Percentiles rank a stretch among this genome's conserved stretches.
Conservation (phyloP, 2,888 invertebrate species). For the Acleris literana region DNA sequence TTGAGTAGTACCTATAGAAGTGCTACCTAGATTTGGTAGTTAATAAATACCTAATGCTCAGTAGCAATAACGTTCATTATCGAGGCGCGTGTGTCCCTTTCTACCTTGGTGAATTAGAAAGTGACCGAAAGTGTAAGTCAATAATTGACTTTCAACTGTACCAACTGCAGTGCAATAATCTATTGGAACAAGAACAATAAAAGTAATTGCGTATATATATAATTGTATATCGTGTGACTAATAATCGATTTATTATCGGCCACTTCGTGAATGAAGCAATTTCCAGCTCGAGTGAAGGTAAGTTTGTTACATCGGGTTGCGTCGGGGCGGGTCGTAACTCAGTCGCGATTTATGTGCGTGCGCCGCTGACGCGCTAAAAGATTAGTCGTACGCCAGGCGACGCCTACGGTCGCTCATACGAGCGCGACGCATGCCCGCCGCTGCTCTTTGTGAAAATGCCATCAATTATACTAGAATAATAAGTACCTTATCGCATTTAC, state of each 20-base stretch:
- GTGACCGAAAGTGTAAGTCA: too few relatives aligned
- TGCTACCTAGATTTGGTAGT: too few relatives aligned
- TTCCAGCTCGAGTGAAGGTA: slow-evolving; percentile 62
- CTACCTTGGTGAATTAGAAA: too few relatives aligned
- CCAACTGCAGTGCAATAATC: too few relatives aligned
- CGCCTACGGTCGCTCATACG: slow-evolving; percentile 29
- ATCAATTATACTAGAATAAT: slow-evolving; percentile 7
- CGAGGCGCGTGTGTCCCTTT: too few relatives aligned
- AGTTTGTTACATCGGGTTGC: slow-evolving; percentile 59
- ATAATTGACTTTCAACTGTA: too few relatives aligned
- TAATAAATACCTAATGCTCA: too few relatives aligned
- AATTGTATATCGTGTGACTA: slow-evolving; percentile 43
- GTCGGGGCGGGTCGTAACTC: slow-evolving; percentile 69
- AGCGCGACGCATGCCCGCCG: slow-evolving; percentile 13
- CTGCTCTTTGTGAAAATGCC: slow-evolving; percentile 26
- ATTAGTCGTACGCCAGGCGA: slow-evolving; percentile 62
- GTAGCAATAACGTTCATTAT: too few relatives aligned
- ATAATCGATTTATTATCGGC: slow-evolving; percentile 57
- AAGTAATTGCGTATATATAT: background rate
- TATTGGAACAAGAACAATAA: background rate
- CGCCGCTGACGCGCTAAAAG: slow-evolving; percentile 77
- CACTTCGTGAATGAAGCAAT: slow-evolving; percentile 59
- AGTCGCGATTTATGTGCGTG: slow-evolving; percentile 78
- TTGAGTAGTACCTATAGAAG: too few relatives aligned
- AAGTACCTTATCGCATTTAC: too few relatives aligned